phyloP scores from a whole-genome alignment of 2,113 vertebrate species.

The Nicator chloris region DNA sequence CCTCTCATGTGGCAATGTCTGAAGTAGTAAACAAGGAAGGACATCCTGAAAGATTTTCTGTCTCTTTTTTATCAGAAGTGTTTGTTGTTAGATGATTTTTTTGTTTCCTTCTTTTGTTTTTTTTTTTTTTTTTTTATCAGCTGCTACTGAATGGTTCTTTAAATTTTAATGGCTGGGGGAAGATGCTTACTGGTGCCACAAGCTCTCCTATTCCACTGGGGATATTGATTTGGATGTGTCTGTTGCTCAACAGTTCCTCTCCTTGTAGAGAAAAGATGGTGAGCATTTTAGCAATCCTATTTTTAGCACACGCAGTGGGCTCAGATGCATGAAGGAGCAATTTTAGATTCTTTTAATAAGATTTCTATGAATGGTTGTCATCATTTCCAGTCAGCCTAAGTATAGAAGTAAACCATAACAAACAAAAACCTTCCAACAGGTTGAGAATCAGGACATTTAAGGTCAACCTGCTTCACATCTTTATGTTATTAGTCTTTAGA shows the following conservation, averaged over 20 bases:
- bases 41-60: slow-evolving; percentile 66
- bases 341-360: neutral
- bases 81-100: neutral
- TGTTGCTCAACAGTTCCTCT: neutral
- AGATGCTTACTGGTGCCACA: neutral
- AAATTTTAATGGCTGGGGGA: neutral
- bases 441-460: slow-evolving; percentile 41
- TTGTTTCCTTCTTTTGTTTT: neutral
- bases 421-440: neutral
- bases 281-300: neutral
- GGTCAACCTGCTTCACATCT: slow-evolving; percentile 61
- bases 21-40: slow-evolving; percentile 50
- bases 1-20: slow-evolving; percentile 1
- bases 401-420: neutral
- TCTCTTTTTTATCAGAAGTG: neutral
- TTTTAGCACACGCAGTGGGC: neutral
- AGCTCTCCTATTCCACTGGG: neutral
- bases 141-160: neutral
- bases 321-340: neutral
- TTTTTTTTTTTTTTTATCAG: neutral
- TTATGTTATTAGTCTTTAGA: slow-evolving; percentile 64
- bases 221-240: neutral
- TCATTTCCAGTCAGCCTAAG: neutral
- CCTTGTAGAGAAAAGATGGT: neutral
- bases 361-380: neutral